phyloP scores from a whole-genome alignment of 2,113 vertebrate species.

The Pardalotus punctatus region DNA sequence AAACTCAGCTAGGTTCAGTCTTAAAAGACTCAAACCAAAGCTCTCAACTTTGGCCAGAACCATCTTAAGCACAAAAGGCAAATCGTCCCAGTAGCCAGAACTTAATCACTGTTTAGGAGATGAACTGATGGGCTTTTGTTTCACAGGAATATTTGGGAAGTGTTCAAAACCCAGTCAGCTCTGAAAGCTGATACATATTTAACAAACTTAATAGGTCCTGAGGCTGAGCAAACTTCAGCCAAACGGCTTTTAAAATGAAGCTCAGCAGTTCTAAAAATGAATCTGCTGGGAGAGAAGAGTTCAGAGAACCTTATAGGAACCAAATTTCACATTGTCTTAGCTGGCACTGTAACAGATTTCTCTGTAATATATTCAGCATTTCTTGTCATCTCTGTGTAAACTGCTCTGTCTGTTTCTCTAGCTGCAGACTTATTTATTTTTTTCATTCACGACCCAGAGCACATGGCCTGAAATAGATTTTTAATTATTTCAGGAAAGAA shows the following conservation, averaged over 20 bases:
- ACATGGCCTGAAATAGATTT: slow-evolving; percentile 36
- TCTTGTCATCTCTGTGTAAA: slow-evolving; percentile 32
- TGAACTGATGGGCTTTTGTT: slow-evolving; percentile 9
- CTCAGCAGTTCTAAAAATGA: slow-evolving; percentile 49
- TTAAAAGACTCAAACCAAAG: background rate
- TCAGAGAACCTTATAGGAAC: slow-evolving; percentile 51
- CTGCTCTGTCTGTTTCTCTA: slow-evolving; percentile 27
- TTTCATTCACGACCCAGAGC: slow-evolving; percentile 40
- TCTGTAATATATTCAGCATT: slow-evolving; percentile 53
- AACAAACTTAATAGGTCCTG: slow-evolving; percentile 30
- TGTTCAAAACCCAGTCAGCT: slow-evolving; percentile 6
- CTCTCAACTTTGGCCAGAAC: background rate
- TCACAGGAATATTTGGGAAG: background rate
- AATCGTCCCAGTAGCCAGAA: background rate
- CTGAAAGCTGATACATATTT: slow-evolving; percentile 19
- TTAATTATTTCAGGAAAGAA: slow-evolving; percentile 37
- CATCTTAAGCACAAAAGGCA: background rate
- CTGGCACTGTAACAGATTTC: slow-evolving; percentile 53
- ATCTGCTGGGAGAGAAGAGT: slow-evolving; percentile 45
- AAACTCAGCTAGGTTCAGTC: background rate
- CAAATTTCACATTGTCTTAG: slow-evolving; percentile 65
- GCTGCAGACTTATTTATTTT: slow-evolving; percentile 15
- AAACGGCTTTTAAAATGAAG: slow-evolving; percentile 9
- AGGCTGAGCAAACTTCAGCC: slow-evolving; percentile 34
- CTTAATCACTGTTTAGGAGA: background rate